Evolutionary conservation across 2,888 invertebrate genomes (phyloP), one percentile per base, ranked within the genome.

Genomic region (Tenthredo amoena): DNA sequence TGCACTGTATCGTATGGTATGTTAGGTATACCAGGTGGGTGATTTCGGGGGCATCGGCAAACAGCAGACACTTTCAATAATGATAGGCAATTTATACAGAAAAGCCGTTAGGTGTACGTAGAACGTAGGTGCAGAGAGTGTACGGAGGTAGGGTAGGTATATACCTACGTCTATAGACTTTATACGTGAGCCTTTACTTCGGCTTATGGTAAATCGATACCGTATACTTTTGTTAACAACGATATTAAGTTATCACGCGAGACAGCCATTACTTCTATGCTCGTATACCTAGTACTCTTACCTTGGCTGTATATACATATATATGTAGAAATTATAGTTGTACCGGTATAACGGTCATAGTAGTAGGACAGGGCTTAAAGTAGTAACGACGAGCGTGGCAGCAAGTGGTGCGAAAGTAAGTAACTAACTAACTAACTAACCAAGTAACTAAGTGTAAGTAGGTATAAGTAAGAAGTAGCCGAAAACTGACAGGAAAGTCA

Each of bases 241-340:
- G 89, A 86, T 89, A 90, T 91, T 91, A 91, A 91, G 91, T 91
- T 90, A 92, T 91, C 92, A 90, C 90, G 91, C 91, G 89, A 90
- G 87, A 89, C 89, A 88, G 88, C 90, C 89, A 90, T 91, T 89
- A 90, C 87, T 58, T 34, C 77, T 18, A 40, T 88, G 87, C 43
- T 34, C 15, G 26, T 68, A 15, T 68, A 31, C 34, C 34, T 68
- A 26, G 34, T 58, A 58, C 58, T 58, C 18, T 58, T 21, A 21
- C 21, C 47, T 47, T 47, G 43, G 40, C 31, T 65, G 10, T 65
- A 31, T 65, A 65, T 31, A 65, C 31, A 65, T 12, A 72, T 34
- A 72, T 72, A 31, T 50, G 34, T 77, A 47, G 31, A 21, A 40
- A 55, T 55, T 55, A 55, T 55, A 55, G 55, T n/a, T 55, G 55